A percentile compares a stretch with the other conserved stretches of the same genome.
Conservation (phyloP, 2,888 invertebrate species). For the Hypomecis punctinalis region DNA sequence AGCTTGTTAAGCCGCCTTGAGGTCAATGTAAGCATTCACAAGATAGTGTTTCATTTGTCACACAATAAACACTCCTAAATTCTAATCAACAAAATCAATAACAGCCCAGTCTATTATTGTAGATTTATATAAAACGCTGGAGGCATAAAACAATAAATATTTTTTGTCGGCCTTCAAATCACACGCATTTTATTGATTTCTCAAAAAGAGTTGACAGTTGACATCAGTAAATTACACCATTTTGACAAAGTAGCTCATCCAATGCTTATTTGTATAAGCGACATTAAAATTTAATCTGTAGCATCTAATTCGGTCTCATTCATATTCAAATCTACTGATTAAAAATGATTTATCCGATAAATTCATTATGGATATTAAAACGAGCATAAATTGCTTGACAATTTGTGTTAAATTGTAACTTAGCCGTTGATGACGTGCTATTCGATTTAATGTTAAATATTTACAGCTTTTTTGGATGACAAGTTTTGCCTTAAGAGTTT, state of each 20-base stretch:
- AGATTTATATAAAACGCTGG: slow-evolving; percentile 7
- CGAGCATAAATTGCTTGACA: slow-evolving; percentile 39
- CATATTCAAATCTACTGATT: slow-evolving; percentile 35
- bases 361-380: slow-evolving; percentile 16
- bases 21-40: too few relatives aligned
- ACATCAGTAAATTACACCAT: slow-evolving; percentile 23
- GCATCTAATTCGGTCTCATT: slow-evolving; percentile 25
- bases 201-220: slow-evolving; percentile 19
- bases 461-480: too few relatives aligned
- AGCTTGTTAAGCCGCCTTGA: too few relatives aligned
- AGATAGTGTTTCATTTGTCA: too few relatives aligned
- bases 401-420: slow-evolving; percentile 24
- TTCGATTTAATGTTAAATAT: too few relatives aligned
- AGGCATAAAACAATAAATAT: slow-evolving; percentile 10
- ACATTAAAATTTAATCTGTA: slow-evolving; percentile 25
- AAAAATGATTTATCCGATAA: slow-evolving; percentile 33
- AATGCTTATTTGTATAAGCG: slow-evolving; percentile 26
- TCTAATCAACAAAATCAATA: not conserved
- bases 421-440: not conserved
- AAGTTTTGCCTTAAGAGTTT: too few relatives aligned
- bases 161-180: slow-evolving; percentile 20
- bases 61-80: too few relatives aligned
- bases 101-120: not conserved
- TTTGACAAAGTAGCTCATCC: not conserved
- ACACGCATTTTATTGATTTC: slow-evolving; percentile 15